Base-by-base conservation (phyloP, 2,113 vertebrate species). In the Passerina amoena region DNA sequence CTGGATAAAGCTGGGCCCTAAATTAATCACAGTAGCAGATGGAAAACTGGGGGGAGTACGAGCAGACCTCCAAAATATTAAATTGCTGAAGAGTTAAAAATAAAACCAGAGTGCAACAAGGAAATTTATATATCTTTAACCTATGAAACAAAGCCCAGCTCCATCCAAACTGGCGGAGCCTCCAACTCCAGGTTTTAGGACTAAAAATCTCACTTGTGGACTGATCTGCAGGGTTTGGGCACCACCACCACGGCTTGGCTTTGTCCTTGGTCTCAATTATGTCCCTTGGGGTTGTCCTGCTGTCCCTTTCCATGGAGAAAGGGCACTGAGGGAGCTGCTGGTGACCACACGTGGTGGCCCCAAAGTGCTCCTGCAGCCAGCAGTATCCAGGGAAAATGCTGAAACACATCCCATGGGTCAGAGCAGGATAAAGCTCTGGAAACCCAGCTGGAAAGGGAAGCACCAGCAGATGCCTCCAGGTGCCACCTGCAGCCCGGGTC, bases 11-110 rank as follows among this genome's bases (percentile, higher is more conserved):
- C 88, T 54, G 92, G 77, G 80, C 64, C 56, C 71, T 48, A 5
- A 61, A 78, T 94, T 93, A 95, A 97, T 96, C 92, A 60, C 64
- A 66, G 87, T 21, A 97, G 95, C 92, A 97, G 96, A 97, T 78
- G 89, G 93, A 96, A 97, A 97, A 91, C 22, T 11, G 50, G 31
- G 71, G 21, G 69, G 70, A 88, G 96, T 12, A 80, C 63, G 7
- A 92, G 73, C 70, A 86, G 81, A 88, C 77, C 38, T 61, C 66
- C 85, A 48, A 95, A 91, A 77, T 57, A 90, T 89, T 89, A 60
- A 87, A 95, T 64, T 82, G 88, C 85, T 61, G 9, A 28, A 53
- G 85, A 81, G 83, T 90, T 94, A 96, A 96, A 97, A 97, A 94
- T 94, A 95, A 96, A 93, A 71, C 80, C 84, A 88, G n/a, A 72